These are phyloP conservation scores for Prosopocoilus inquinatus DNA, from an alignment of 2,888 invertebrate genomes.

Conservation along the genomic window DNA sequence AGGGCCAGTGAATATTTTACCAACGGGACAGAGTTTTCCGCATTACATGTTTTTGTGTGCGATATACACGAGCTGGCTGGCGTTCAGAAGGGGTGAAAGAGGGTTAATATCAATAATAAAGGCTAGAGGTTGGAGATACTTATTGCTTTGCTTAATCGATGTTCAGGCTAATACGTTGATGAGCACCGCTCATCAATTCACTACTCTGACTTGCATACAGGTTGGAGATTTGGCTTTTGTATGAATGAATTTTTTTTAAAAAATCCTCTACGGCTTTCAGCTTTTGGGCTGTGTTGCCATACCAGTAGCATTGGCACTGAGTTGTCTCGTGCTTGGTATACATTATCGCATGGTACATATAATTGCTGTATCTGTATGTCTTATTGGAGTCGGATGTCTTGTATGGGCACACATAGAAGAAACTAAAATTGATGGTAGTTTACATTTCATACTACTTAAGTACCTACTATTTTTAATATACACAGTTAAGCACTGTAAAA, in stretches of 20 bases:
- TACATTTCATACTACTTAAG: constrained; percentile 6
- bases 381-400: constrained; percentile 79
- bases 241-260: constrained; percentile 1
- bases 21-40: constrained; percentile 77
- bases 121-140: constrained; percentile 73
- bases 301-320: constrained; percentile 74
- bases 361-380: constrained; percentile 73
- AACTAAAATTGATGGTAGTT: constrained; percentile 61
- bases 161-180: constrained; percentile 85
- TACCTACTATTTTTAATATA: neutral
- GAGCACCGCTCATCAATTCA: constrained; percentile 76
- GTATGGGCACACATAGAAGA: constrained; percentile 81
- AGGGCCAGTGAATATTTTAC: constrained; percentile 67
- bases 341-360: constrained; percentile 74
- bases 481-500: neutral
- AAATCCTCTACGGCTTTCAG: constrained; percentile 56
- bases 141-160: constrained; percentile 74
- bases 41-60: constrained; percentile 76
- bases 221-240: constrained; percentile 43
- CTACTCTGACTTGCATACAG: constrained; percentile 71
- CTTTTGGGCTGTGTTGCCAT: constrained; percentile 83
- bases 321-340: constrained; percentile 74
- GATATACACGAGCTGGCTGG: constrained; percentile 73
- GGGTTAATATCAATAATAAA: constrained; percentile 63
- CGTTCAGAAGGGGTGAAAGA: constrained; percentile 64